phyloP scores from a whole-genome alignment of 2,113 vertebrate genomes.

The Protomyctophum bolini region DNA sequence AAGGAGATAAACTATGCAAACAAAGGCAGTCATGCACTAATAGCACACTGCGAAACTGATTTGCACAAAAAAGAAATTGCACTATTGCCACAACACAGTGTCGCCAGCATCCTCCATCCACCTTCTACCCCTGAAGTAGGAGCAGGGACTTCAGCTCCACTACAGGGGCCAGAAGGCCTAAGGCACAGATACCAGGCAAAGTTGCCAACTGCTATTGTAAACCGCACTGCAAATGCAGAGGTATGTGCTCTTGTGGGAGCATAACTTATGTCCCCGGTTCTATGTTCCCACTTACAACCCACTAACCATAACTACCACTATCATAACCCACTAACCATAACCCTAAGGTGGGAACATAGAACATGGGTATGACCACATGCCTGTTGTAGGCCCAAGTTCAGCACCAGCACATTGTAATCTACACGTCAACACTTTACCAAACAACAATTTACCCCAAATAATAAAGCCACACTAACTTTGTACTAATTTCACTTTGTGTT shows the following conservation, averaged over 20 bases:
- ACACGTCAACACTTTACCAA: neutral
- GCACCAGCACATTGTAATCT: too few species aligned
- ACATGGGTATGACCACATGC: too few species aligned
- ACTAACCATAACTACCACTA: too few species aligned
- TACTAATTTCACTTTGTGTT: too few species aligned
- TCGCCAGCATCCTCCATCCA: too few species aligned
- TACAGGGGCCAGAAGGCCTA: neutral
- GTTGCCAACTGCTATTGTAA: neutral
- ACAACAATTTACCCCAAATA: slow-evolving; percentile 2
- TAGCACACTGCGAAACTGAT: neutral
- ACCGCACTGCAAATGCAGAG: too few species aligned
- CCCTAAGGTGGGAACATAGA: neutral
- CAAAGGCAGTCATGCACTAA: neutral
- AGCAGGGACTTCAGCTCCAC: neutral
- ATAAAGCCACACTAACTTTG: slow-evolving; percentile 7
- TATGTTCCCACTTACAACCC: too few species aligned
- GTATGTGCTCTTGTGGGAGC: too few species aligned
- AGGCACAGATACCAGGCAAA: neutral
- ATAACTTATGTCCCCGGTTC: too few species aligned
- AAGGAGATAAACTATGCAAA: neutral
- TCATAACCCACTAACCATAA: too few species aligned
- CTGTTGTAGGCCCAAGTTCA: too few species aligned
- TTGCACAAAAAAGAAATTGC: neutral
- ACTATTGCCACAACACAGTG: neutral
- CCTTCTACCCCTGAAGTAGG: neutral